Percentiles rank a stretch among this genome's conserved stretches.
These are phyloP conservation scores for Homalodisca vitripennis DNA, from an alignment of 1,140 invertebrate species.

Conservation along the genomic window DNA sequence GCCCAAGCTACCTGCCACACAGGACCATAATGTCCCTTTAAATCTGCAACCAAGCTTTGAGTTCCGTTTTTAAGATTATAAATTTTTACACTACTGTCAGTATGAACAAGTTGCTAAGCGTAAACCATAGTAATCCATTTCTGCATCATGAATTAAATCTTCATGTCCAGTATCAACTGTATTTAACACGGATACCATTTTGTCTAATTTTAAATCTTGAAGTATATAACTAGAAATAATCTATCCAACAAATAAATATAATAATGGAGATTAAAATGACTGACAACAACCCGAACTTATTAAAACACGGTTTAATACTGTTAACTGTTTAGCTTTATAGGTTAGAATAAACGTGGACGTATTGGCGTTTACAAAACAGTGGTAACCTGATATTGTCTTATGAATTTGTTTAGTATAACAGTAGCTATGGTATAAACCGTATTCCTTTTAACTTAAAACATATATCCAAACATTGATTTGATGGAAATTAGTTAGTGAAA, in stretches of 20 bases:
- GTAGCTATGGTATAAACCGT: too few species aligned
- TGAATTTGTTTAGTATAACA: too few species aligned
- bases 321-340: background rate
- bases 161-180: conserved; percentile 97
- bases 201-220: too few species aligned
- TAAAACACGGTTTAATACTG: too few species aligned
- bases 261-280: too few species aligned
- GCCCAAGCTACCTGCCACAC: conserved; percentile 99
- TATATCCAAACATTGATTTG: too few species aligned
- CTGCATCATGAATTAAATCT: conserved; percentile 99
- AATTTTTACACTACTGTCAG: conserved; percentile 94
- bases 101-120: conserved; percentile 97
- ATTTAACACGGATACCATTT: conserved; percentile 86
- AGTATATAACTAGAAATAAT: background rate
- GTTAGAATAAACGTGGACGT: conserved; percentile 10
- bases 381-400: too few species aligned
- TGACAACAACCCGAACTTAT: background rate
- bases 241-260: background rate
- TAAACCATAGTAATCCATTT: conserved; percentile 97
- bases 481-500: too few species aligned
- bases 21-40: conserved; percentile 95
- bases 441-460: too few species aligned
- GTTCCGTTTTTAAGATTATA: conserved; percentile 93
- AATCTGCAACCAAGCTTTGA: conserved; percentile 83
- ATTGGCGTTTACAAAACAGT: conserved; percentile 6